Evolutionary conservation across 2,113 vertebrate species (phyloP).

Genomic region (human (Homo sapiens)): DNA sequence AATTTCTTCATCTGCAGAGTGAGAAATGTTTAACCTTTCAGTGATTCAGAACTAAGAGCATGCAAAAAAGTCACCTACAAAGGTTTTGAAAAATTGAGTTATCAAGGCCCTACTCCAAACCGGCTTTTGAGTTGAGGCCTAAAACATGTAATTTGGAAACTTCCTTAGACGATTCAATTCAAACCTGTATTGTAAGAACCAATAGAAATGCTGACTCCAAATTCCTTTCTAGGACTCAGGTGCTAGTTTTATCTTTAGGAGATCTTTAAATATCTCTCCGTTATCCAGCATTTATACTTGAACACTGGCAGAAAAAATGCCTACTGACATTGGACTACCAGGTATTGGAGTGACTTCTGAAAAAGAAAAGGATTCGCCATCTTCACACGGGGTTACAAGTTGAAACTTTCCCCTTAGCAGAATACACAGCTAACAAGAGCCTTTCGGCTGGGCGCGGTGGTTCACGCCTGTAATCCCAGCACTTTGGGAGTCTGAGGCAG

Average conservation of each 20-base stretch:
- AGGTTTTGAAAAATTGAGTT: neutral
- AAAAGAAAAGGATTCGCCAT: neutral
- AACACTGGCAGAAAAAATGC: neutral
- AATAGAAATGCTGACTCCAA: neutral
- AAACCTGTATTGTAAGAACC: conserved; percentile 27
- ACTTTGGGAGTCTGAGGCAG: too few relatives aligned
- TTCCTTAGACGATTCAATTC: neutral
- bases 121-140: neutral
- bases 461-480: too few relatives aligned
- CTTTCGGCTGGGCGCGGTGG: neutral
- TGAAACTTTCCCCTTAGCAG: neutral
- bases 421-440: neutral
- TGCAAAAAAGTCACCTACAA: neutral
- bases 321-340: fast-evolving
- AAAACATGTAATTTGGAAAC: neutral
- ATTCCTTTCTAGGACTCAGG: neutral
- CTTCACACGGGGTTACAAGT: fast-evolving
- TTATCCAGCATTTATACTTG: neutral
- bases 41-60: neutral
- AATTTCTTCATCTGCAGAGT: neutral
- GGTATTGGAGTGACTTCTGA: fast-evolving
- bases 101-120: neutral
- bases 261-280: neutral
- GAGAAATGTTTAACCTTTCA: neutral
- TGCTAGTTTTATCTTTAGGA: conserved; percentile 24